Conservation (phyloP, 2,113 vertebrate genomes). For the Myotis lucifugus region DNA sequence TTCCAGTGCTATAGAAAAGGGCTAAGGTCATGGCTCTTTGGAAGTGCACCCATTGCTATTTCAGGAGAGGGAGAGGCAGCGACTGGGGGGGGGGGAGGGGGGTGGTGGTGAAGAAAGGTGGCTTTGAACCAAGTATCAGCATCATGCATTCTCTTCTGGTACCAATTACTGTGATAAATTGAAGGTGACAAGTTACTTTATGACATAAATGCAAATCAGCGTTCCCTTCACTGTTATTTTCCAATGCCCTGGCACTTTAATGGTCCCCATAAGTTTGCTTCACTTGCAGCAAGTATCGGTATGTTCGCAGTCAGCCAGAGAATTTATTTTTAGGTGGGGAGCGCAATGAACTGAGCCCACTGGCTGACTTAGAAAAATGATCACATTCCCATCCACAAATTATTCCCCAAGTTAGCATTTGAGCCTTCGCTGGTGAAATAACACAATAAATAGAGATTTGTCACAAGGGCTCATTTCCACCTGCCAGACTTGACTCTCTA, state of each 20-base stretch:
- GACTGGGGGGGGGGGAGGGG: not conserved
- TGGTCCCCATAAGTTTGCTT: conserved; percentile 76
- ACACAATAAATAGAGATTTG: conserved; percentile 79
- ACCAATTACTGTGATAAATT: conserved; percentile 74
- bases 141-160: conserved; percentile 77
- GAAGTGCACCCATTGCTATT: not conserved
- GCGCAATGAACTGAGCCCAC: conserved; percentile 75
- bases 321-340: conserved; percentile 82
- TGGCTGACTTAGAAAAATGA: conserved; percentile 79
- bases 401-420: conserved; percentile 82
- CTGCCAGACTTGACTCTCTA: conserved; percentile 69
- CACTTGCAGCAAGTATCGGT: conserved; percentile 72
- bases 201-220: conserved; percentile 79
- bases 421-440: conserved; percentile 79
- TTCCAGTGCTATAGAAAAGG: not conserved
- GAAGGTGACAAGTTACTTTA: conserved; percentile 73
- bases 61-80: conserved; percentile 35
- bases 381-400: conserved; percentile 70
- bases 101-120: conserved; percentile 65
- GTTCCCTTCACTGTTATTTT: conserved; percentile 80
- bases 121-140: conserved; percentile 69
- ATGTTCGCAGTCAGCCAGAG: conserved; percentile 74
- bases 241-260: conserved; percentile 80
- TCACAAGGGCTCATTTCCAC: conserved; percentile 72
- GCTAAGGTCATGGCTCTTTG: not conserved